A percentile compares a stretch with the other conserved stretches of the same genome.
Conservation (phyloP, 2,113 vertebrate genomes). For the Egretta garzetta region DNA sequence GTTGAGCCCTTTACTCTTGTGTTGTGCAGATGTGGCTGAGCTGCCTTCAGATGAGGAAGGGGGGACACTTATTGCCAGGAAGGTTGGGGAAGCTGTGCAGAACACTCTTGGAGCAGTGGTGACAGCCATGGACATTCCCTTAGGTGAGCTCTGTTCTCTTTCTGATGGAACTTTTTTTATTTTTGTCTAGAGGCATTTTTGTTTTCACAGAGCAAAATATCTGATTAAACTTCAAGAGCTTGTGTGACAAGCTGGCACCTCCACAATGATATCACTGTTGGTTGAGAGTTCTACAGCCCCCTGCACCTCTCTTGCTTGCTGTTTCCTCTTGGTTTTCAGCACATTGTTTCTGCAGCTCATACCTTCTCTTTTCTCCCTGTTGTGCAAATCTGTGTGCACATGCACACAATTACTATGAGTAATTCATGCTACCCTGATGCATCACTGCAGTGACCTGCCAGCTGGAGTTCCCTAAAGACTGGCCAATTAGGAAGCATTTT, state of each 20-base stretch:
- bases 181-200: neutral
- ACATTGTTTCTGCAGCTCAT: neutral
- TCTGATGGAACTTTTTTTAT: neutral
- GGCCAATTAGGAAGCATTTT: neutral
- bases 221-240: neutral
- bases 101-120: conserved; percentile 95
- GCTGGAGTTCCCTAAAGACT: neutral
- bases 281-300: neutral
- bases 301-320: neutral
- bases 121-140: conserved; percentile 96
- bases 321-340: neutral
- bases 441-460: neutral
- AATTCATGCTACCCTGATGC: neutral
- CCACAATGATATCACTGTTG: neutral
- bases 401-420: neutral
- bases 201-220: neutral
- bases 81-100: conserved; percentile 96
- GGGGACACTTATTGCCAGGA: conserved; percentile 92
- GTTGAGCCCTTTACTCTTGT: neutral
- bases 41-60: conserved; percentile 91
- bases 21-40: conserved; percentile 83
- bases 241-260: neutral
- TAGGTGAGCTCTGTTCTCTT: conserved; percentile 80
- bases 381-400: neutral
- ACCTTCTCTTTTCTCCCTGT: neutral